Percentiles rank a stretch among this genome's conserved stretches.
Conservation (phyloP, 1,140 invertebrate species). For the Papilio polytes region DNA sequence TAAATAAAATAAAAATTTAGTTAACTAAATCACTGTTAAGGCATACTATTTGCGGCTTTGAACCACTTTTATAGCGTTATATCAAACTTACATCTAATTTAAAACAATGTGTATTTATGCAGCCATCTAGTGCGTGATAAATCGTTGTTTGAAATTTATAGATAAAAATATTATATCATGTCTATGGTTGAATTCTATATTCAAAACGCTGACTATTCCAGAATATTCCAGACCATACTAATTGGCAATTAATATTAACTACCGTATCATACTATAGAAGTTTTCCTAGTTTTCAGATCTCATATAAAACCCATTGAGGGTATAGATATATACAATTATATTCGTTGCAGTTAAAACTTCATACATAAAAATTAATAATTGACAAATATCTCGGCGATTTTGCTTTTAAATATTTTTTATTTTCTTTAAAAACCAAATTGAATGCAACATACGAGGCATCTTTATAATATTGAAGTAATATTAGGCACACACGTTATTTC, state of each 20-base stretch:
- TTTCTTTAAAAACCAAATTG: not conserved
- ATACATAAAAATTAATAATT: not conserved
- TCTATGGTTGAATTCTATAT: not conserved
- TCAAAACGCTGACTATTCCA: not conserved
- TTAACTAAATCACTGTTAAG: conserved; percentile 67
- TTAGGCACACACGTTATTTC: conserved; percentile 78
- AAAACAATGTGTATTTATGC: conserved; percentile 38
- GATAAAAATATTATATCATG: not conserved
- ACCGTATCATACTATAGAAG: not conserved
- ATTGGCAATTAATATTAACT: too few relatives aligned
- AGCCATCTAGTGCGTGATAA: not conserved
- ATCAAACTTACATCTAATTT: conserved; percentile 32
- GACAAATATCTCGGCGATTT: not conserved
- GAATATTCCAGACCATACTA: not conserved
- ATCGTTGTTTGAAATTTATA: conserved; percentile 16
- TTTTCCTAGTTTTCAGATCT: not conserved
- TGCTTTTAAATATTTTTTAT: not conserved
- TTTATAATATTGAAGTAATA: conserved; percentile 43
- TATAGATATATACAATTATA: not conserved
- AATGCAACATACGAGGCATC: not conserved
- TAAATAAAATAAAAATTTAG: conserved; percentile 54
- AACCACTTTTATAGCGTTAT: conserved; percentile 46
- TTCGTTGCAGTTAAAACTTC: not conserved
- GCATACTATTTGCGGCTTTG: conserved; percentile 55
- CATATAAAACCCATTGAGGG: conserved; percentile 1